Percentiles rank a stretch among this genome's conserved stretches.
These are phyloP conservation scores for Scaptomyza polygonia DNA, from an alignment of 2,888 invertebrate genomes.

Conservation along the genomic window DNA sequence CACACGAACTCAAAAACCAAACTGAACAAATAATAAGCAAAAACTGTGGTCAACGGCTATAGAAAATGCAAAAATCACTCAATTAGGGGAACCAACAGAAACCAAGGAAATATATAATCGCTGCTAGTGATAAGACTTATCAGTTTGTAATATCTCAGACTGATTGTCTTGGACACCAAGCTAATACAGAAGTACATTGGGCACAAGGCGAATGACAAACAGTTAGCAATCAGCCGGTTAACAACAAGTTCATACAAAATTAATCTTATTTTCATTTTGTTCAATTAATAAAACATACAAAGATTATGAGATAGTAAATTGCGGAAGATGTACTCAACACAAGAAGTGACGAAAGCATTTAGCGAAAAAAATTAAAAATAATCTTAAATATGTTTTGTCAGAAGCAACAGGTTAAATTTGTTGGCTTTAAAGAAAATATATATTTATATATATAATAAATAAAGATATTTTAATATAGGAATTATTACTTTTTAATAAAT, in stretches of 20 bases:
- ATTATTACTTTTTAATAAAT: too few species aligned
- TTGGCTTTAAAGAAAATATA: too few species aligned
- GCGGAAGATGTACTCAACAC: background rate
- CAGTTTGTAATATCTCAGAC: conserved; percentile 21
- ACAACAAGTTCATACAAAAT: conserved; percentile 10
- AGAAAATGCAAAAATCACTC: background rate
- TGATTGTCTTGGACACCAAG: conserved; percentile 23
- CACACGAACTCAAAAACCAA: conserved; percentile 46
- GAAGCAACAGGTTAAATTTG: too few species aligned
- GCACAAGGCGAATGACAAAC: conserved; percentile 39
- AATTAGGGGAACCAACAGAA: conserved; percentile 1
- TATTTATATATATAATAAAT: too few species aligned
- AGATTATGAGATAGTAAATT: background rate
- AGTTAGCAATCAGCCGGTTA: conserved; percentile 20
- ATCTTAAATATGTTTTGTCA: too few species aligned
- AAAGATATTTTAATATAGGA: too few species aligned
- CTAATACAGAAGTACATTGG: conserved; percentile 33
- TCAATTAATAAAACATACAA: conserved; percentile 2
- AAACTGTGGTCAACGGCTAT: conserved; percentile 13
- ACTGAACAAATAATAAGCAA: conserved; percentile 52
- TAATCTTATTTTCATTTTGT: conserved; percentile 6
- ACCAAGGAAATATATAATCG: background rate
- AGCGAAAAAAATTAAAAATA: too few species aligned
- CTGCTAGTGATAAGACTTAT: conserved; percentile 41
- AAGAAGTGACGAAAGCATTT: too few species aligned